Evolutionary conservation across 53 echinoderm and acorn worm genomes (phyloP), one percentile per base, ranked within the genome.

Genomic region (Temnopleurus reevesii): DNA sequence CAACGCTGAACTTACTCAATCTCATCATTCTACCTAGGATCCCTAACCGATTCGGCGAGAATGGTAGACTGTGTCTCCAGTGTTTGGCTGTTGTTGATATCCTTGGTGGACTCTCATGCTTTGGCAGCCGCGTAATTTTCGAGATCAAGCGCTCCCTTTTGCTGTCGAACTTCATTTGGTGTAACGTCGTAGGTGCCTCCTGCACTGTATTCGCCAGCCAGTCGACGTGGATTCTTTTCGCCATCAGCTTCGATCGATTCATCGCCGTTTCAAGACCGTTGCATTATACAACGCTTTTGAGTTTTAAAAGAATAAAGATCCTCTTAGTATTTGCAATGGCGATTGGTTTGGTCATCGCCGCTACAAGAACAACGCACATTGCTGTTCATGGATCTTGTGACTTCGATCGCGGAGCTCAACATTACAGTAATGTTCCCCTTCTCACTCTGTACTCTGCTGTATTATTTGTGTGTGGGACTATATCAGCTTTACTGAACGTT

Each of bases 221-320:
- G 71, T 87, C 87, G n/a, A 87, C 87, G 2, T 87, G 87, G 66
- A 87, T 87, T 45, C 23, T 87, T 31, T 87, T 87, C 53, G 87
- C 33, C 12, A 87, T 87, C 47, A 87, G 87, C 53, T 9, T 87
- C 45, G 87, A 87, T 53, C 65, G 87, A 66, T 87, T 65, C 19
- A 51, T 87, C 34, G 87, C 87, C 8, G 71, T 87, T 5, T 65
- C 87, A 5, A 53, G 66, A 12, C 87, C 87, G 31, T 65, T 87
- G 87, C 46, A 66, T 33, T 87, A 87, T 49, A 36, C 17, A 12
- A 65, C 66, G 2, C 29, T 87, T 66, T 49, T 87, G 21, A 87
- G 46, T 0, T 47, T 46, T 19, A 21, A 23, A 49, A 10, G 71
- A 29, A 87, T 87, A 31, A 66, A 49, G 21, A 33, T 54, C 17